Percentiles rank a stretch among this genome's conserved stretches.
Conservation (phyloP, 2,113 vertebrate species). For the Petroica traversi region DNA sequence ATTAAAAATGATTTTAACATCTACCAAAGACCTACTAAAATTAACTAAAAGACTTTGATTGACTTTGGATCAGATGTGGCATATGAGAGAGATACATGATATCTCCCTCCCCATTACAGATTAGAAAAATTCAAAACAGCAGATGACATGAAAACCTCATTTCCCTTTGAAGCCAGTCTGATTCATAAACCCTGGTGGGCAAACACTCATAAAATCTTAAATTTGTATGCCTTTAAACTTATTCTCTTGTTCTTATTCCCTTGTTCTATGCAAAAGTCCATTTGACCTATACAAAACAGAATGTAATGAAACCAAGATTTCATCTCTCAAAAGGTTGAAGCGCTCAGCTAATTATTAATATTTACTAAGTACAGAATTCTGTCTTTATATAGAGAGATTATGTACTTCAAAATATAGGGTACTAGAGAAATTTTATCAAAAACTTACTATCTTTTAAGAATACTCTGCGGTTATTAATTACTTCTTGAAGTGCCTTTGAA, state of each 20-base stretch:
- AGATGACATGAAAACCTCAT: conserved; percentile 21
- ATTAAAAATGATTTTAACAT: not conserved
- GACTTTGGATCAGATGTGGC: not conserved
- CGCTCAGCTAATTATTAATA: not conserved
- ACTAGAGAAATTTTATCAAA: not conserved
- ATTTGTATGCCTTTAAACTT: conserved; percentile 23
- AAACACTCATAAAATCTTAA: conserved; percentile 36
- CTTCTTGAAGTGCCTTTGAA: not conserved
- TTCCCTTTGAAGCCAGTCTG: conserved; percentile 36
- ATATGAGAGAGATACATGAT: not conserved
- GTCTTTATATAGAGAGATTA: not conserved
- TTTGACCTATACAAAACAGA: conserved; percentile 7
- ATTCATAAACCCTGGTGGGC: conserved; percentile 41
- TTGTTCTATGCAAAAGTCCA: not conserved
- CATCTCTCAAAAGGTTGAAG: not conserved
- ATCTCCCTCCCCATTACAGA: not conserved
- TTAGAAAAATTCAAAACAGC: conserved; percentile 1
- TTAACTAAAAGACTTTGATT: conserved; percentile 1
- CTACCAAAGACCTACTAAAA: not conserved
- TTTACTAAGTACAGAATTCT: not conserved
- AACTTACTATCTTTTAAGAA: not conserved
- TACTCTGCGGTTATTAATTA: not conserved
- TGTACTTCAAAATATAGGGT: not conserved
- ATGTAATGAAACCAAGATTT: not conserved
- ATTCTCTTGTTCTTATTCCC: not conserved